Evolutionary conservation across 1,140 invertebrate species (phyloP).

Genomic region (Zophobas morio): DNA sequence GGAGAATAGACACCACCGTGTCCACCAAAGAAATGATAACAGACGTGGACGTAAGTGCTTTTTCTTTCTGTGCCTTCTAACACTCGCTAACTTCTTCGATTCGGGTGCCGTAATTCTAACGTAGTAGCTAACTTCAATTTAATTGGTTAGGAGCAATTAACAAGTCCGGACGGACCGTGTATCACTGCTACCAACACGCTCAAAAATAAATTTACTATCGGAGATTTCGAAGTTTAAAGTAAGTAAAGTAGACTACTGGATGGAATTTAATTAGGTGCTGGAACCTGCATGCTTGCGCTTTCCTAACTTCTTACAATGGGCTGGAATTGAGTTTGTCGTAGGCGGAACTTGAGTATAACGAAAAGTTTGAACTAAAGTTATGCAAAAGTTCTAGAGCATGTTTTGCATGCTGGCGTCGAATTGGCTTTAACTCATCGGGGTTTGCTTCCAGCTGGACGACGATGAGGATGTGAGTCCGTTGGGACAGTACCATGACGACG

Average conservation of each 20-base stretch:
- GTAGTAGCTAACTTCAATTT: slow-evolving; percentile 52
- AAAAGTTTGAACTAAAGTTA: too few species aligned
- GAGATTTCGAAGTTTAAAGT: slow-evolving; percentile 68
- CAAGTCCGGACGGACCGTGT: slow-evolving; percentile 66
- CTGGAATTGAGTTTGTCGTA: neutral
- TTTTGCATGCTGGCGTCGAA: slow-evolving; percentile 57
- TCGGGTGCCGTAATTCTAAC: slow-evolving; percentile 23
- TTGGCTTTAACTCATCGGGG: slow-evolving; percentile 53
- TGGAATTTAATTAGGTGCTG: neutral
- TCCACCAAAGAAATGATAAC: slow-evolving; percentile 95
- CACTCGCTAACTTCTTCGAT: neutral
- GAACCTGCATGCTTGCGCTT: neutral
- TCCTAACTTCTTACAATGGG: neutral
- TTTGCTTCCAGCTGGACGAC: slow-evolving; percentile 55
- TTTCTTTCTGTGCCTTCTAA: slow-evolving; percentile 14
- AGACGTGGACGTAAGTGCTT: slow-evolving; percentile 86
- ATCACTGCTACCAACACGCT: slow-evolving; percentile 66
- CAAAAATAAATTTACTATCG: slow-evolving; percentile 69
- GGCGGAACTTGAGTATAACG: too few species aligned
- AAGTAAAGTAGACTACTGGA: slow-evolving; percentile 56
- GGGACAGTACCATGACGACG: slow-evolving; percentile 56
- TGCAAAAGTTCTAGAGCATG: neutral
- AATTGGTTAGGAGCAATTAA: slow-evolving; percentile 64
- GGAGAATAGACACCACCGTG: slow-evolving; percentile 90
- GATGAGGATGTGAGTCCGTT: slow-evolving; percentile 55